Conservation (phyloP, 2,888 invertebrate genomes). For the Andricus quercusramuli region DNA sequence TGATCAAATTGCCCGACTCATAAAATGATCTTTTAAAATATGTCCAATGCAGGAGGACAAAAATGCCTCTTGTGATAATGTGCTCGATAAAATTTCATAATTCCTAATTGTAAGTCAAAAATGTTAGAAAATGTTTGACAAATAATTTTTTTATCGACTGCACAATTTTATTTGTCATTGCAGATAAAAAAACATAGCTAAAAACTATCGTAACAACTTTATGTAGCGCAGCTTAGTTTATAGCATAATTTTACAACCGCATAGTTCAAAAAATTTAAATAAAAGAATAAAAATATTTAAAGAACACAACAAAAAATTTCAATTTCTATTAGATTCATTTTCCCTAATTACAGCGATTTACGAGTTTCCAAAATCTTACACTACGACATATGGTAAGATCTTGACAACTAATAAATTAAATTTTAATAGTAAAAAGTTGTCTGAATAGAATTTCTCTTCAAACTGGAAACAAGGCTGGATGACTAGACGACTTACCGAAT, state of each 20-base stretch:
- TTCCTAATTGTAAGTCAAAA: too few relatives aligned
- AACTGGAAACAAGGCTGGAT: background rate
- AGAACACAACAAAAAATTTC: background rate
- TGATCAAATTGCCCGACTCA: too few relatives aligned
- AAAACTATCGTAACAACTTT: background rate
- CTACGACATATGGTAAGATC: background rate
- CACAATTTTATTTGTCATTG: too few relatives aligned
- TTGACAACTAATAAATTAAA: background rate
- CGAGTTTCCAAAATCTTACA: background rate
- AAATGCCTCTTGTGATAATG: background rate
- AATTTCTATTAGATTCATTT: background rate
- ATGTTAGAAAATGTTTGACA: too few relatives aligned
- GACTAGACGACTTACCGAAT: slow-evolving; percentile 27
- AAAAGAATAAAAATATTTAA: background rate
- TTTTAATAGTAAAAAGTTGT: background rate
- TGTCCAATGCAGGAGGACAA: too few relatives aligned
- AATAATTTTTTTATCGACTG: background rate
- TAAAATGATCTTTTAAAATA: too few relatives aligned
- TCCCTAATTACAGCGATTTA: background rate
- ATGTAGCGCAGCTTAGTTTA: too few relatives aligned
- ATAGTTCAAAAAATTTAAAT: background rate
- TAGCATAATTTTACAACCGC: background rate
- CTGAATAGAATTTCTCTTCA: background rate
- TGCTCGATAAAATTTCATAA: background rate
- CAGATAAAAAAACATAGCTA: background rate